Base-by-base conservation (phyloP, 2,797 vertebrate species). In the Paedocypris micromegethes region DNA sequence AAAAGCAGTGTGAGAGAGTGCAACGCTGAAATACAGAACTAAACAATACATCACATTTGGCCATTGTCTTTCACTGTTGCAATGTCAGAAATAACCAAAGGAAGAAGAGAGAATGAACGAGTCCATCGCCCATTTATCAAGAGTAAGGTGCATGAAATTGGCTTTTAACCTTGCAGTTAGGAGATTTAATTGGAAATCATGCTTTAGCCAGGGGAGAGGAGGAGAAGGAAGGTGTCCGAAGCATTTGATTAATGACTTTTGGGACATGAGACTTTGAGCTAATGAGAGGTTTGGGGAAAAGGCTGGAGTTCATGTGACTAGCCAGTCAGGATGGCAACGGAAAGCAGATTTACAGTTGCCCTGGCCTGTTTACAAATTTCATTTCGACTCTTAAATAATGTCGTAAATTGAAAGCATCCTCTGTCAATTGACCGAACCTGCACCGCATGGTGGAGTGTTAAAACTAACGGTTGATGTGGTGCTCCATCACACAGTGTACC, bases 81-180 rank as follows among this genome's bases (percentile, higher is more conserved):
- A 61, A 43, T 52, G 67, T 68, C 64, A 50, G 47, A 61, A 9
- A 56, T 39, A 75, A 59, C 46, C 50, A 7, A 58, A 40, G 72
- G 70, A 78, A 77, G 77, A 75, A 78, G 71, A 80, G 78, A 82
- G 73, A 77, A 77, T 76, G 44, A 75, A 70, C 59, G 63, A 48
- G 49, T 72, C 81, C 74, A 73, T 79, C 78, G 77, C 77, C 82
- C 86, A 85, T 90, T 89, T 87, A 88, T 88, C 85, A 87, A 83
- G 86, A 86, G 84, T 89, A 87, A 86, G 85, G 84, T 86, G 86
- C 88, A 90, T 89, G 87, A 90, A 89, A 89, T 89, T 89, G 88
- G 83, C 84, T 90, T 84, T 89, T 89, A 89, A 88, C 89, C 87
- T 88, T 85, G 77, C 85, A 87, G 86, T 89, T 87, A 87, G 85